These are phyloP conservation scores for Hirundo rustica DNA, from an alignment of 2,797 vertebrate species.

Conservation along the genomic window DNA sequence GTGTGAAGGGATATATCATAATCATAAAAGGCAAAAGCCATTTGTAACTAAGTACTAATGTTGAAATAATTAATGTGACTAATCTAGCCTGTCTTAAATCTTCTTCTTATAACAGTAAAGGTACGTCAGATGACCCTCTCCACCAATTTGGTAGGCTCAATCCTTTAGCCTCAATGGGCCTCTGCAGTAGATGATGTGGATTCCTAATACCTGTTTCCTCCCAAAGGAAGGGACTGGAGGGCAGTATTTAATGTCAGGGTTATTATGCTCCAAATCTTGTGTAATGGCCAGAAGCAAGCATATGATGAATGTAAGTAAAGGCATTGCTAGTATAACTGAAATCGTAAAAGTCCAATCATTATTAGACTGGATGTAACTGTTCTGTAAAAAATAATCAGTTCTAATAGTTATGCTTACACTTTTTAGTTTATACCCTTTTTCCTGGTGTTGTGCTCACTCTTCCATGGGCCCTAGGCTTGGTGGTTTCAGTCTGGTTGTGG, in stretches of 20 bases:
- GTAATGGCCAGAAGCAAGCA: neutral
- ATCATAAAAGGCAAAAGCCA: neutral
- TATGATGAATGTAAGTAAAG: neutral
- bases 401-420: neutral
- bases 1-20: neutral
- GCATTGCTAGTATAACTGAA: neutral
- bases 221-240: neutral
- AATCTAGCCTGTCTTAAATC: neutral
- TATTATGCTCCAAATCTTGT: neutral
- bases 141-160: neutral
- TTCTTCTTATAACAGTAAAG: neutral
- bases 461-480: neutral
- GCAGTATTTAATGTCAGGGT: neutral
- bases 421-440: neutral
- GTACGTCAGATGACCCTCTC: neutral
- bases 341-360: neutral
- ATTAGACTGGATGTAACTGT: neutral
- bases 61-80: constrained; percentile 1
- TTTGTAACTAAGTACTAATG: neutral
- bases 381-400: neutral
- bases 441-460: neutral
- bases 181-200: neutral
- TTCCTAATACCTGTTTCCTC: neutral
- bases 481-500: neutral
- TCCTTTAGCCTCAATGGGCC: neutral